Evolutionary conservation across 2,888 invertebrate genomes (phyloP), one percentile per base, ranked within the genome.

Genomic region (Eremobia ochroleuca): DNA sequence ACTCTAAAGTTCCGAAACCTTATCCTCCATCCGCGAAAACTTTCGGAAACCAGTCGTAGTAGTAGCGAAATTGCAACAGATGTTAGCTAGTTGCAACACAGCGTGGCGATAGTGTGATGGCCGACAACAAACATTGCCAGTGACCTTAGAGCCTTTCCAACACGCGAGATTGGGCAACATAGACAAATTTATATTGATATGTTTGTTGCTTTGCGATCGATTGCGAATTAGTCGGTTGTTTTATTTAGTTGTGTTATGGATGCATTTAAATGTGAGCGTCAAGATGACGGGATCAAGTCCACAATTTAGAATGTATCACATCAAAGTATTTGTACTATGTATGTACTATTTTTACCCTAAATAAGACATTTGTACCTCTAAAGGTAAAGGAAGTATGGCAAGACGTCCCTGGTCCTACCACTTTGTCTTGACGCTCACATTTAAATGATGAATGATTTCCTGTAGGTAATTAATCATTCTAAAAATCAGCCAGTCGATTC

Each of bases 141-240:
- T 85, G 87, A 88, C 88, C 87, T 88, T 81, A 83, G 37, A 72
- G 71, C 87, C 78, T 73, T 81, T 84, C 84, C 40, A 79, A 61
- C 76, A 76, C 15, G 61, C 76, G 72, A 43, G 25, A 46, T 87
- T 86, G 68, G n/a, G 76, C 64, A 89, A 85, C 52, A 58, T 21
- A 15, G 71, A 65, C 68, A 61, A 80, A 86, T 79, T 59, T 34
- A 49, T 37, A 28, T 78, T 70, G 77, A 85, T 85, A 52, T 73
- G 13, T 55, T n/a, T 15, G 31, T 55, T 58, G 28, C 15, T 59
- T 78, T 34, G 40, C 65, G 58, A 81, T 64, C 25, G 77, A 81
- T 82, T 82, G 69, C 69, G 13, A 46, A 65, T 76, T 40, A 9
- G 21, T 66, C 6, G 65, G 46, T 62, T 55, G 52, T 28, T 65